phyloP scores from a whole-genome alignment of 30 jellyfish, hydroid and myxozoan species.

The Aurelia coerulea region DNA sequence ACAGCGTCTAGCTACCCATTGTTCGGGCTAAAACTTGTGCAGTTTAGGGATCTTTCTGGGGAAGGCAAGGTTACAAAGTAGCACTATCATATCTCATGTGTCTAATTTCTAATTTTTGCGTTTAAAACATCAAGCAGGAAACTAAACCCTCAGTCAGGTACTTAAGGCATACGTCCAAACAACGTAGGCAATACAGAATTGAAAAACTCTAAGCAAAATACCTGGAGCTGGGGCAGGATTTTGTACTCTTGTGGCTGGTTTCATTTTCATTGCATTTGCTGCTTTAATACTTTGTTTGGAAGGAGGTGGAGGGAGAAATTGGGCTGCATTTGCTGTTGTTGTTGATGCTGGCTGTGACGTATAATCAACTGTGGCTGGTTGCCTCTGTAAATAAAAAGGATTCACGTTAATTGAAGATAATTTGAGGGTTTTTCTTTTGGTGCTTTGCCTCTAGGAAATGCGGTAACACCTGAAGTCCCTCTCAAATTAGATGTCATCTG shows the following conservation, averaged over 20 bases:
- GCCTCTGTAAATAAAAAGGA: not conserved
- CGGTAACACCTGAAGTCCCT: too few relatives aligned
- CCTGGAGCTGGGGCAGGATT: slow-evolving; percentile 32
- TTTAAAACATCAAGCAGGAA: too few relatives aligned
- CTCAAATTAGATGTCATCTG: too few relatives aligned
- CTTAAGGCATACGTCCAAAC: not conserved
- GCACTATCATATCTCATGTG: too few relatives aligned
- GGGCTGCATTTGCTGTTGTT: not conserved
- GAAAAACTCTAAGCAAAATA: not conserved
- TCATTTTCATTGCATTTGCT: slow-evolving; percentile 60
- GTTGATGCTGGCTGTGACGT: not conserved
- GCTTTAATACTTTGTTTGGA: slow-evolving; percentile 80
- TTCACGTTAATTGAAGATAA: not conserved
- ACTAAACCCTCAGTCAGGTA: too few relatives aligned
- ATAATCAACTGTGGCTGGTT: not conserved
- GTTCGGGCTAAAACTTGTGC: too few relatives aligned
- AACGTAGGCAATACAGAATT: not conserved
- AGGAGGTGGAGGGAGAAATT: slow-evolving; percentile 89
- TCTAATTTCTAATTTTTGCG: too few relatives aligned
- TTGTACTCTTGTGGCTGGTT: not conserved
- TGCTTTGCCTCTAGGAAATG: too few relatives aligned
- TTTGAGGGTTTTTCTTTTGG: too few relatives aligned
- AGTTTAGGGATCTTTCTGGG: too few relatives aligned
- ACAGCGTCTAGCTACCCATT: too few relatives aligned
- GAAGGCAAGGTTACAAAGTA: too few relatives aligned